phyloP scores from a whole-genome alignment of 2,888 invertebrate genomes.

The Microctonus brassicae region DNA sequence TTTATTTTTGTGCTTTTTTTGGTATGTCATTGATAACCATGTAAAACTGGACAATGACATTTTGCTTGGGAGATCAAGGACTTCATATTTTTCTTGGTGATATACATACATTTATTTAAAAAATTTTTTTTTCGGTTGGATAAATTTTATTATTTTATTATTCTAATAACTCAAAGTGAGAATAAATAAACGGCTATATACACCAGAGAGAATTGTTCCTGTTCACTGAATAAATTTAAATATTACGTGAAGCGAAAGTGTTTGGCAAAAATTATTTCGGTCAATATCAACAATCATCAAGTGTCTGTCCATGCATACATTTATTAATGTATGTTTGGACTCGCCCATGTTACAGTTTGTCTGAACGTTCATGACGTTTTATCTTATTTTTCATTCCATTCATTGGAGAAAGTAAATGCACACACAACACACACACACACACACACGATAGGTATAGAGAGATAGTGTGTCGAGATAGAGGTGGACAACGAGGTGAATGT shows the following conservation, averaged over 20 bases:
- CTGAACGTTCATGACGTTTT: conserved; percentile 30
- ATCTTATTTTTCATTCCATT: conserved; percentile 39
- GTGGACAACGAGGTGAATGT: conserved; percentile 49
- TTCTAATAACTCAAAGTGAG: too few species aligned
- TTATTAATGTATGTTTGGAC: conserved; percentile 14
- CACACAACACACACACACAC: too few species aligned
- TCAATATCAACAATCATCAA: conserved; percentile 15
- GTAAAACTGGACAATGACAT: conserved; percentile 52
- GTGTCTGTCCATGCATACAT: not conserved
- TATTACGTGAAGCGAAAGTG: conserved; percentile 14
- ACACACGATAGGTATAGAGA: conserved; percentile 38
- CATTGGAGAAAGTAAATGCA: conserved; percentile 45
- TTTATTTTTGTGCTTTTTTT: not conserved
- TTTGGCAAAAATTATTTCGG: conserved; percentile 20
- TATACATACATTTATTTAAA: not conserved
- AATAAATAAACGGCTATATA: not conserved
- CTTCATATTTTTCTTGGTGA: conserved; percentile 7
- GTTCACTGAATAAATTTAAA: not conserved
- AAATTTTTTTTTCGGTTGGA: not conserved
- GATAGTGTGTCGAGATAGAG: conserved; percentile 33
- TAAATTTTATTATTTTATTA: too few species aligned
- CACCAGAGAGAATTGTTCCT: not conserved
- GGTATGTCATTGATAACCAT: conserved; percentile 52
- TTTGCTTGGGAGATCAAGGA: conserved; percentile 37
- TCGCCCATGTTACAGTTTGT: conserved; percentile 35